Percentiles rank a stretch among this genome's conserved stretches.
Evolutionary conservation across 2,113 vertebrate genomes (phyloP).

Genomic region (Thermophis baileyi): DNA sequence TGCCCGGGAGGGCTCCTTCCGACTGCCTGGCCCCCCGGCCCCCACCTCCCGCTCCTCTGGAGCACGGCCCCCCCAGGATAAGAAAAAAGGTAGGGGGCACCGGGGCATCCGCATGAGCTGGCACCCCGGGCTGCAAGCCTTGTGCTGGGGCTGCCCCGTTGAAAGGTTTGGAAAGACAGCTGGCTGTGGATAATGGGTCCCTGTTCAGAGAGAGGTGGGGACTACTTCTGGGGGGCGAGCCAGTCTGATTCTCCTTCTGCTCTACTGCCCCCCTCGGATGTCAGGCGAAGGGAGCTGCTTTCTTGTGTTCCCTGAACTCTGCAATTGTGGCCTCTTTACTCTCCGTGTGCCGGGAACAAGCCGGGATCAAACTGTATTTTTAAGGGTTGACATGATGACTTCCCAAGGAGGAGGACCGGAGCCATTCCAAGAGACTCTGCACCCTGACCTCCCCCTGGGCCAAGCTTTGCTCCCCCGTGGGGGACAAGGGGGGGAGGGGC

Average conservation of each 20-base stretch:
- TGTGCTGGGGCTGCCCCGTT: neutral
- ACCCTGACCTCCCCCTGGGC: neutral
- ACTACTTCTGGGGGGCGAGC: neutral
- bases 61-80: slow-evolving; percentile 74
- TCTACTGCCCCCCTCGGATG: neutral
- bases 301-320: neutral
- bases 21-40: slow-evolving; percentile 69
- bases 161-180: neutral
- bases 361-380: neutral
- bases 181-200: neutral
- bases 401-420: neutral
- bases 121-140: neutral
- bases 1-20: slow-evolving; percentile 89
- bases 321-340: neutral
- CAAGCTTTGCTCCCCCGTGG: neutral
- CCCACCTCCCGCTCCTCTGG: slow-evolving; percentile 71
- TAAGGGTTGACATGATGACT: neutral
- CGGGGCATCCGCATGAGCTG: neutral
- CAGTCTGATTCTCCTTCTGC: neutral
- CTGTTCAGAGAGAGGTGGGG: neutral
- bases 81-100: slow-evolving; percentile 64
- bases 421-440: neutral
- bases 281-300: neutral
- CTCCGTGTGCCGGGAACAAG: neutral
- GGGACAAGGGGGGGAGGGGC: neutral